Evolutionary conservation across 2,113 vertebrate species (phyloP).

Genomic region (Tringa solitaria): DNA sequence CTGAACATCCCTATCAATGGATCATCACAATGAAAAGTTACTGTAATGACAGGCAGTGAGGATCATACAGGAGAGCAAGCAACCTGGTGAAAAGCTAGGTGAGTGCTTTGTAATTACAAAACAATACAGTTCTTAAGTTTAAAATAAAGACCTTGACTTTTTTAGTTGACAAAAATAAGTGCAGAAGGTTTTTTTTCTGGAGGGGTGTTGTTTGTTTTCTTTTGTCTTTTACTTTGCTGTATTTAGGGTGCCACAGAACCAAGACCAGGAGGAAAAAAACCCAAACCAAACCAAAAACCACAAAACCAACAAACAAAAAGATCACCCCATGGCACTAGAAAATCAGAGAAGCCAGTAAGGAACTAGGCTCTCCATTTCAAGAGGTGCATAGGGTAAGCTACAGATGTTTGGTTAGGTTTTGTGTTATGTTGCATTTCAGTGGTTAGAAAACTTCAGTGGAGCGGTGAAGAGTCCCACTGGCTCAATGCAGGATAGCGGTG

Average conservation of each 20-base stretch:
- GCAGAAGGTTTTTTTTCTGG: not conserved
- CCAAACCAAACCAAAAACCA: not conserved
- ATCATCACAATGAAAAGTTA: not conserved
- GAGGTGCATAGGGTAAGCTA: not conserved
- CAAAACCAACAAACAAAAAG: not conserved
- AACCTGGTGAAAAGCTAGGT: not conserved
- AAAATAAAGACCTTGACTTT: not conserved
- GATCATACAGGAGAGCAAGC: not conserved
- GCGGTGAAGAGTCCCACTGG: not conserved
- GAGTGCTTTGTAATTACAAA: not conserved
- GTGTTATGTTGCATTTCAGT: not conserved
- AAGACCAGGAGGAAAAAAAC: not conserved
- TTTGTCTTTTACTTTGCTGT: not conserved
- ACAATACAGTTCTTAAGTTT: not conserved
- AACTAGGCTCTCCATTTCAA: not conserved
- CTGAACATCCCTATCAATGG: not conserved
- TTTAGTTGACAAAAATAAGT: not conserved
- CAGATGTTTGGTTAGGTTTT: not conserved
- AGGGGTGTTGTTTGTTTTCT: not conserved
- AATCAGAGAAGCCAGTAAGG: not conserved
- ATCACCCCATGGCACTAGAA: not conserved
- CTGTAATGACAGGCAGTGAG: not conserved
- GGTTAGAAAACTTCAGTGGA: not conserved
- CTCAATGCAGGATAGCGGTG: not conserved
- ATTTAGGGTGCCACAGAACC: not conserved